Evolutionary conservation across 2,888 invertebrate species (phyloP), one percentile per base, ranked within the genome.

Genomic region (Volucella bombylans): DNA sequence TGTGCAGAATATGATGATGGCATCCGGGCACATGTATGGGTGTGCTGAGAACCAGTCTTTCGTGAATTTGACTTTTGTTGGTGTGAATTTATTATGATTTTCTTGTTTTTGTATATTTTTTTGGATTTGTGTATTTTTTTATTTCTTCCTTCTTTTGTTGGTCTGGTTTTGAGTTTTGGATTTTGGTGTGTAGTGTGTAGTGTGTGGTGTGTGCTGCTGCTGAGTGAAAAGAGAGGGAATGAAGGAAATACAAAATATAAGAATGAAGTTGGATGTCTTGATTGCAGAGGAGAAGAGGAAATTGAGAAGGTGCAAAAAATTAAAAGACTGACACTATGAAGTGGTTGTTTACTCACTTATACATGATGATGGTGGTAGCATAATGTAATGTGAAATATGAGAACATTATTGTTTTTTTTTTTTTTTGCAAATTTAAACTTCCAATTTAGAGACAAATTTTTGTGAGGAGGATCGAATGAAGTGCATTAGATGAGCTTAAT

Each of bases 1-100:
- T 81, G 71, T 86, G 77, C 77, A 68, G 68, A 73, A 43, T 64
- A 72, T 64, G 49, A 69, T 67, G 71, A 80, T 72, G 85, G 85
- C 81, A 76, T 85, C 71, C 76, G 47, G 73, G 61, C 62, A 4
- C 6, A 52, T 72, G 73, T 77, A 73, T 82, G 43, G 43, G 81
- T 81, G 81, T 82, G 82, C 69, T 82, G 73, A 82, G 82, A 86
- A 86, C 86, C 86, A 86, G 86, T 86, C 86, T 86, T 86, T 86
- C 86, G 82, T 86, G 86, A 86, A 86, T 86, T 86, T 86, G 86
- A 86, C 86, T 86, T 82, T 86, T 81, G 86, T 82, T 86, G 86
- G 86, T 86, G 86, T 86, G 86, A 86, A 86, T 86, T 81, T 82
- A 86, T 86, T 86, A 82, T 86, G 81, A 78, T 82, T 82, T 23